These are phyloP conservation scores for Araneus ventricosus DNA, from an alignment of 1,140 invertebrate genomes.

Conservation along the genomic window DNA sequence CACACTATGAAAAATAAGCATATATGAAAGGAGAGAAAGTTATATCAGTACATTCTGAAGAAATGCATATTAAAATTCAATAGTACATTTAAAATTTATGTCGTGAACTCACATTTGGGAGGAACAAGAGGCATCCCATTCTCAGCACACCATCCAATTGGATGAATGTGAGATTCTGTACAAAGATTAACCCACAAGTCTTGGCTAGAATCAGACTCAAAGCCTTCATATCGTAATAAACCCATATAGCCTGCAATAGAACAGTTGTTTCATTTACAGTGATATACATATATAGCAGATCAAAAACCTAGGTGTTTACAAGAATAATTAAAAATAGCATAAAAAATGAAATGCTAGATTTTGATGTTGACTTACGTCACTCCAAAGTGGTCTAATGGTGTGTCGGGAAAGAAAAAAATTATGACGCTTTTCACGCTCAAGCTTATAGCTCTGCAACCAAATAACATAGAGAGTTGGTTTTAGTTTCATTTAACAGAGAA, in stretches of 20 bases:
- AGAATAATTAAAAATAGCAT: neutral
- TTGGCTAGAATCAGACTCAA: conserved; percentile 90
- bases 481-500: too few relatives aligned
- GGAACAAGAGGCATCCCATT: conserved; percentile 96
- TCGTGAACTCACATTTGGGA: conserved; percentile 86
- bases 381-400: too few relatives aligned
- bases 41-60: neutral
- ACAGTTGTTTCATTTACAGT: neutral
- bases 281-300: neutral
- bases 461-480: too few relatives aligned
- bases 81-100: too few relatives aligned
- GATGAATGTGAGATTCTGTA: conserved; percentile 92
- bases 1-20: too few relatives aligned
- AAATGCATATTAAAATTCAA: neutral
- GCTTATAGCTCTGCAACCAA: too few relatives aligned
- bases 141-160: conserved; percentile 97
- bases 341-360: neutral
- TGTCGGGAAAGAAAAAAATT: too few relatives aligned
- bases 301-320: neutral
- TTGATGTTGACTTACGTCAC: too few relatives aligned
- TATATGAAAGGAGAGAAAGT: too few relatives aligned
- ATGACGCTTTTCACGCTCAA: too few relatives aligned
- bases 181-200: conserved; percentile 98
- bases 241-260: conserved; percentile 89
- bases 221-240: conserved; percentile 95